Evolutionary conservation across 2,888 invertebrate genomes (phyloP).

Genomic region (Alloscopus bannaensis): DNA sequence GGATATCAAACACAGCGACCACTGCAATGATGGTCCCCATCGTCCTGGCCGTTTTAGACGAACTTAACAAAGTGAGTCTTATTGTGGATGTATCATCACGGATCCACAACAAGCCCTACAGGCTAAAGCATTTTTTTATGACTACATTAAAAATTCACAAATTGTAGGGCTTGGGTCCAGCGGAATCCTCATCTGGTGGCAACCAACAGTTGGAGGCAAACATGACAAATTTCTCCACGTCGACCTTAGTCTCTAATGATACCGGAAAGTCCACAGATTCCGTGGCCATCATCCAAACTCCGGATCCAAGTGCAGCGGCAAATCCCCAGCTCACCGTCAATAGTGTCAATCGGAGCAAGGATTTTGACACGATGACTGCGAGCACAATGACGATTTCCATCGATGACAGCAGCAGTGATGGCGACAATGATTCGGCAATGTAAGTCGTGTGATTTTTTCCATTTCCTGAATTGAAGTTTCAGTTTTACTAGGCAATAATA

Average conservation of each 20-base stretch:
- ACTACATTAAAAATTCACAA: too few relatives aligned
- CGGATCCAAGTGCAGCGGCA: constrained; percentile 31
- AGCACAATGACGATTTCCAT: constrained; percentile 54
- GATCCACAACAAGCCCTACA: too few relatives aligned
- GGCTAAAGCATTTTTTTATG: too few relatives aligned
- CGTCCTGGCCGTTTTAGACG: constrained; percentile 67
- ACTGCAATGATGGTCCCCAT: constrained; percentile 72
- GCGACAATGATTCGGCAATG: constrained; percentile 53
- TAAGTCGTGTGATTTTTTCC: constrained; percentile 16
- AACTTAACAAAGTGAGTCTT: constrained; percentile 79
- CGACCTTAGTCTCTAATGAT: constrained; percentile 1
- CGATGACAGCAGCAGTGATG: constrained; percentile 49
- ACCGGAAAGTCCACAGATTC: constrained; percentile 14
- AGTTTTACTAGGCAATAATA: too few relatives aligned
- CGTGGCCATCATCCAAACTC: constrained; percentile 20
- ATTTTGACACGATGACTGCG: constrained; percentile 42
- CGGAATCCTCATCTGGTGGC: too few relatives aligned
- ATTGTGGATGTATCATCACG: too few relatives aligned
- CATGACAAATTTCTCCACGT: constrained; percentile 18
- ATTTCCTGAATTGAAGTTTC: too few relatives aligned
- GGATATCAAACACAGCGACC: constrained; percentile 91
- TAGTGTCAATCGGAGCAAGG: constrained; percentile 56
- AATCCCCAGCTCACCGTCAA: constrained; percentile 41
- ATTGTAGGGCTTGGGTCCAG: too few relatives aligned
- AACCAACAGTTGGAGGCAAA: constrained; percentile 36